Evolutionary conservation across 1,140 invertebrate genomes (phyloP), one percentile per base, ranked within the genome.

Genomic region (Drosophila virilis): DNA sequence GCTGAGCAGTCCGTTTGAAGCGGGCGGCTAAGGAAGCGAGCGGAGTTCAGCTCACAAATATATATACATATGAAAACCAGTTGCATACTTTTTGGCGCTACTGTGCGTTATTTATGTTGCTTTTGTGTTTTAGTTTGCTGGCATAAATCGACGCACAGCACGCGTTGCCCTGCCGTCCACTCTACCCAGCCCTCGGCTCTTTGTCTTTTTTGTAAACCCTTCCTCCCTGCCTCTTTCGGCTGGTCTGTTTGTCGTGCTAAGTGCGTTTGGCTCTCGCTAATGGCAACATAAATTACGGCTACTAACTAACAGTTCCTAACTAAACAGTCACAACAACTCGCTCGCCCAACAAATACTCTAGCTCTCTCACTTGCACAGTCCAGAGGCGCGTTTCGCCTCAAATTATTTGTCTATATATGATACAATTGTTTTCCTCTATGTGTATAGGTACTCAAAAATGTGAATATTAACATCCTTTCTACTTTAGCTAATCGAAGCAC

Each of bases 281-380:
- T 86, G 83, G 83, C 73, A 73, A 88, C 80, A 86, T 86, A 86
- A 86, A 86, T 86, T 83, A 86, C 79, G 58, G 78, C 72, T 54
- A 79, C 83, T 79, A 88, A 86, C 76, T 78, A 72, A 72, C 69
- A 67, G 69, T 62, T 59, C 33, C 69, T 66, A 78, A 78, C 83
- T 83, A 74, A 79, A 80, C 66, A 70, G 60, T 79, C 78, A 74
- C 68, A 86, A 81, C 52, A 55, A 12, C 33, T 5, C 35, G 50
- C 43, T 13, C 12, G 42, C 59, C 13, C 43, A 61, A 40, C 22
- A 62, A 46, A 59, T 69, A 74, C 65, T 57, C 68, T 71, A 42
- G 60, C 37, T 33, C 1, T 13, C 50, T 48, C 59, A 37, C 42
- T 15, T 15, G n/a, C 52, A 37, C 8, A 7, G 46, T 35, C 3